phyloP scores from a whole-genome alignment of 2,888 invertebrate species.

The Meteorus cinctellus region DNA sequence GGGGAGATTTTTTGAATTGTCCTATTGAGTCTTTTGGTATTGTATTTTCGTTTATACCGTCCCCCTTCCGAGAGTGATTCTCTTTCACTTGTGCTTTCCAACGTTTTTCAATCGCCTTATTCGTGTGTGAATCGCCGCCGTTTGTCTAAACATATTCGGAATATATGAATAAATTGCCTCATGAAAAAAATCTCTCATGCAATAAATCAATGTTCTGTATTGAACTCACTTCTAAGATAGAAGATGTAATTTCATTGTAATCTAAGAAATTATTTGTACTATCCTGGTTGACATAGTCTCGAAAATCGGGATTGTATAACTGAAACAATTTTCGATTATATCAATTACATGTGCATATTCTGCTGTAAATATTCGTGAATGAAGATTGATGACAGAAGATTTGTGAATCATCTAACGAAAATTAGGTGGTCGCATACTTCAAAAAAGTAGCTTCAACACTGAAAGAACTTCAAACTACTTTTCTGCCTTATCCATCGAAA shows the following conservation, averaged over 20 bases:
- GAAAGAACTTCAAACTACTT: too few relatives aligned
- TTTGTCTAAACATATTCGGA: background rate
- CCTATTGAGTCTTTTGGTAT: background rate
- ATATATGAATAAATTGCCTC: background rate
- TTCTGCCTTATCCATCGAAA: too few relatives aligned
- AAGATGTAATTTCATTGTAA: slow-evolving; percentile 5
- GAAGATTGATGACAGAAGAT: too few relatives aligned
- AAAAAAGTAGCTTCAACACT: too few relatives aligned
- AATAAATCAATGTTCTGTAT: background rate
- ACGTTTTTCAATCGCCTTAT: slow-evolving; percentile 12
- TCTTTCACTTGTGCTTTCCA: background rate
- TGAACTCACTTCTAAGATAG: background rate
- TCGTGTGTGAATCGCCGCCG: slow-evolving; percentile 8
- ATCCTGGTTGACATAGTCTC: background rate
- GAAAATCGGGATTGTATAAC: background rate
- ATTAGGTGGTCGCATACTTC: too few relatives aligned
- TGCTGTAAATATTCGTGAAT: too few relatives aligned
- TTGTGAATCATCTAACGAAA: too few relatives aligned
- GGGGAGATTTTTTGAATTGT: background rate
- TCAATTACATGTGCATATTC: too few relatives aligned
- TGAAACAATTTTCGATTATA: background rate
- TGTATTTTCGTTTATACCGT: background rate
- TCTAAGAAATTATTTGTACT: background rate
- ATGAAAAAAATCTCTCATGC: background rate
- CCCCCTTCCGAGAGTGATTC: background rate